Conservation (phyloP, 2,888 invertebrate genomes). For the Platerodrilus igneus region DNA sequence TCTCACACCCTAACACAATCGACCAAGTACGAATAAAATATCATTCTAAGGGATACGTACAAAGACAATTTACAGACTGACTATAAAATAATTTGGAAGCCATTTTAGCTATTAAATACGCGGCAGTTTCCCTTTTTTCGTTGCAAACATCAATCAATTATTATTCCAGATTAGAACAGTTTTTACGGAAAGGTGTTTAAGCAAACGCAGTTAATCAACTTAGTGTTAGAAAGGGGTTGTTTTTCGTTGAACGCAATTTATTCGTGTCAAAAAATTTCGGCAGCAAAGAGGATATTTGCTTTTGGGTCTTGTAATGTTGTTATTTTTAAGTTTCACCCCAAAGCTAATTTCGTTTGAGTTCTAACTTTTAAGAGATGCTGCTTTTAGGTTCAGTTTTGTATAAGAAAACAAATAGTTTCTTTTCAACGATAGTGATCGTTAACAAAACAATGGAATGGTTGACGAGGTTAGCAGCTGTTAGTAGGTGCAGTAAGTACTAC, state of each 20-base stretch:
- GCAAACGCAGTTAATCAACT: conserved; percentile 7
- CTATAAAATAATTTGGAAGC: no score
- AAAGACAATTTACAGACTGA: no score
- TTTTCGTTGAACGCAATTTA: conserved; percentile 10
- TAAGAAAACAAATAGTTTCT: conserved; percentile 10
- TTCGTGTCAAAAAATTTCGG: conserved; percentile 5
- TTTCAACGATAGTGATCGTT: conserved; percentile 7
- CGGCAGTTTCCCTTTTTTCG: neutral
- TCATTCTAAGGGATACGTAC: no score
- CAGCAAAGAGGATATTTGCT: conserved; percentile 7
- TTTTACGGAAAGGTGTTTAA: no score
- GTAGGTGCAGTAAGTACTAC: no score
- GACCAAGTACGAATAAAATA: conserved; percentile 7
- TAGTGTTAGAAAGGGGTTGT: conserved; percentile 5
- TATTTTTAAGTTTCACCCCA: conserved; percentile 14
- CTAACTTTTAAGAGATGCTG: conserved; percentile 12
- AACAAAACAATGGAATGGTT: conserved; percentile 1
- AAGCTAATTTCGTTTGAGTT: conserved; percentile 8
- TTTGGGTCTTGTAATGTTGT: conserved; percentile 12
- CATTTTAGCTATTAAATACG: conserved; percentile 7
- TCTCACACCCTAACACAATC: conserved; percentile 14
- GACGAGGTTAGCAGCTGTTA: conserved; percentile 8
- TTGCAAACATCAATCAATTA: neutral
- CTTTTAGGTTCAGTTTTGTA: conserved; percentile 14
- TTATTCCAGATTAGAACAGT: no score